Evolutionary conservation across 2,113 vertebrate species (phyloP), one percentile per base, ranked within the genome.

Genomic region (Lepus americanus): DNA sequence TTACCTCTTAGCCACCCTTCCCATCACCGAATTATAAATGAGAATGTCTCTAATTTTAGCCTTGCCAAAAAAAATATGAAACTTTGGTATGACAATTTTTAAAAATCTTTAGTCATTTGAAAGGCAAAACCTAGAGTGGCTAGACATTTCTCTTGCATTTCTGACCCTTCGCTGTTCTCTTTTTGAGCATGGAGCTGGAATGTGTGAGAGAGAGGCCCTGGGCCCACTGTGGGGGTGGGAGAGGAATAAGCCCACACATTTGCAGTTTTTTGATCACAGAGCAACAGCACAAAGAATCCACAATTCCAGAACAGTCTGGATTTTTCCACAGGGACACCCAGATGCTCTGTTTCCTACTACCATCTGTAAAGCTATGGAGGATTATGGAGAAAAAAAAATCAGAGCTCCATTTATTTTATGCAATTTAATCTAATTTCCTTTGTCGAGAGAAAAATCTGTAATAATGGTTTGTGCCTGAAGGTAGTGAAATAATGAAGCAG

Each of bases 381-480:
- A 89, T 69, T 69, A 76, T 13, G 39, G n/a, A 3, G 17, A 53
- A 59, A 80, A 17, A 76, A 72, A 29, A 44, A 44, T 53, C 36
- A 85, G 70, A 92, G 29, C 64, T 88, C 73, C 64, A 59, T 79
- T 77, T 92, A 87, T 69, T 90, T 80, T 44, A 87, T 80, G 59
- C n/a, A 66, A 59, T 85, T 27, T 83, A 61, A 89, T 96, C 87
- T 87, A 64, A 94, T 90, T 94, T 92, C 51, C 81, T 95, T 89
- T 84, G 83, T 27, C 84, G 39, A 29, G 70, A 92, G 59, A 94
- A 66, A 86, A 92, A 74, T 93, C 78, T 93, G 5, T 87, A 74
- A 74, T 83, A 73, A 66, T 70, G 66, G 76, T 81, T 82, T 70
- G 13, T 66, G 23, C 80, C 76, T 74, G 17, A 36, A 92, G 67